Percentiles rank a stretch among this genome's conserved stretches.
phyloP scores from a whole-genome alignment of 2,797 vertebrate genomes.

The Acipenser oxyrinchus region DNA sequence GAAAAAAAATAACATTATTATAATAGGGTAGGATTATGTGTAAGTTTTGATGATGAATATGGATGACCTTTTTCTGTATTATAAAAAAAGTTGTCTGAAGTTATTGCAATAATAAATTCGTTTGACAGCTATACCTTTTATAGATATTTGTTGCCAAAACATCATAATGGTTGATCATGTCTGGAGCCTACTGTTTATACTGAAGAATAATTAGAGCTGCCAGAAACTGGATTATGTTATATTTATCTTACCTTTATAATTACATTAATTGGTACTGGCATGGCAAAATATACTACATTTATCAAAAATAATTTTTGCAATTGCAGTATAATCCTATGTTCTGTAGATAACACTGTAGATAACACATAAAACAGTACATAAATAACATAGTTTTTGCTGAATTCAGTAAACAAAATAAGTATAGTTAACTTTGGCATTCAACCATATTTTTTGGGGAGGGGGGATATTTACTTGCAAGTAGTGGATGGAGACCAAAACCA shows the following conservation, averaged over 20 bases:
- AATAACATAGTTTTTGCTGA: constrained; percentile 34
- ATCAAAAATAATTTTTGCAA: constrained; percentile 44
- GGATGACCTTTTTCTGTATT: no score
- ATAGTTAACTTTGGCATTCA: constrained; percentile 42
- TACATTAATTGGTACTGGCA: constrained; percentile 37
- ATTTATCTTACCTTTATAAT: constrained; percentile 42
- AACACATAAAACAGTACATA: constrained; percentile 22
- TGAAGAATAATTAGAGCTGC: constrained; percentile 29
- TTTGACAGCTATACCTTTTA: constrained; percentile 36
- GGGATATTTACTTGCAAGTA: constrained; percentile 38
- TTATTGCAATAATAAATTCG: constrained; percentile 25
- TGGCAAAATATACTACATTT: constrained; percentile 46
- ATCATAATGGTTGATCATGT: constrained; percentile 33
- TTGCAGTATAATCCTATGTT: constrained; percentile 40
- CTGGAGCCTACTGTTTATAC: constrained; percentile 34
- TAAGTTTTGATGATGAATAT: no score
- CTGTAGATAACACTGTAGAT: constrained; percentile 37
- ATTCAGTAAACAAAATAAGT: constrained; percentile 21
- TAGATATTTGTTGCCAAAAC: constrained; percentile 37
- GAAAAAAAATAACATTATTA: no score
- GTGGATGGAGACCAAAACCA: constrained; percentile 54
- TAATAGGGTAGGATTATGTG: no score
- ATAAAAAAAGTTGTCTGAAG: no score
- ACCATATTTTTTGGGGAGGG: constrained; percentile 30
- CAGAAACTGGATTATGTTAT: constrained; percentile 30